Base-by-base conservation (phyloP, 2,113 vertebrate genomes). In the Mesocricetus auratus region DNA sequence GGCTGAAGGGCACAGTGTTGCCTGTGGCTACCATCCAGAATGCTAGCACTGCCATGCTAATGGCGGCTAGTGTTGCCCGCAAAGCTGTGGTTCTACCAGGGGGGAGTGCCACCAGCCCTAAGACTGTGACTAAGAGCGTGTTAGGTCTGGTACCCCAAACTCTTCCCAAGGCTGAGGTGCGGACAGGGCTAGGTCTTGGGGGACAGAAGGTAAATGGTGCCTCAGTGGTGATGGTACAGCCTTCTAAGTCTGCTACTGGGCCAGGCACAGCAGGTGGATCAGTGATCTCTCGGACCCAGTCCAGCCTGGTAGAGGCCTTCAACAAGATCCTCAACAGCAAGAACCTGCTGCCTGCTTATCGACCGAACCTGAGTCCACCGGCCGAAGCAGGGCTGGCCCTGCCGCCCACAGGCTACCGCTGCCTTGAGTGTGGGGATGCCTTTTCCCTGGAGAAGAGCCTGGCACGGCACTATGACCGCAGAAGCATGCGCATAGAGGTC, bases 271-370 rank as follows among this genome's bases (percentile, higher is more conserved):
- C 74, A 1, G 97, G 99, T 0, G 99, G 99, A 75, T 99, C 99
- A 0, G 99, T 99, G 97, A 99, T 99, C 89, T 99, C 99, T 21
- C 98, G 99, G 95, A 99, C 98, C 87, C 99, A 99, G 96, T 99
- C 99, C 96, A 99, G 99, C 98, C 98, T 99, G 86, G 99, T 99
- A 66, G 99, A 99, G 71, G 99, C 99, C 71, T 99, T 99, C 96
- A 99, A 99, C 98, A 99, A 99, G 97, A 99, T 99, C 97, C 99
- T 99, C 93, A 99, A 99, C 97, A 99, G 99, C 97, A 99, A 99
- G 94, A 99, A 99, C 97, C 99, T 99, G 10, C 97, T 99, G 88
- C 99, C 99, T 2, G 99, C 98, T 4, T 99, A 99, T 94, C 99
- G 99, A 89, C 99, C 99, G 7, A 99, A 99, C 96, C 98, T 99